These are phyloP conservation scores for Gymnocephalus cernua DNA, from an alignment of 2,113 vertebrate genomes.

Conservation along the genomic window DNA sequence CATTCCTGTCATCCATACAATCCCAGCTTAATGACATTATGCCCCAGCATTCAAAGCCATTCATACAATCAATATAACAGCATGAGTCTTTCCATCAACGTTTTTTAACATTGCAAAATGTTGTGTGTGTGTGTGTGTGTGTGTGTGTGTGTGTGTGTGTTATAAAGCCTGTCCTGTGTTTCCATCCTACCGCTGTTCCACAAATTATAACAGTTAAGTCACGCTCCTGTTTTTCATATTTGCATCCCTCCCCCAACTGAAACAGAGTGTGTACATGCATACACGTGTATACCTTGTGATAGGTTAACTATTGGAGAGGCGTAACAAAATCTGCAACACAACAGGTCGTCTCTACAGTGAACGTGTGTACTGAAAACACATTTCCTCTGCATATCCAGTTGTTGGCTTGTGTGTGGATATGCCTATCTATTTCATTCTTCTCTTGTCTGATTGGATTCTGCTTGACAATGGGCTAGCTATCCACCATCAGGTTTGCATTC, in stretches of 20 bases:
- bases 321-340: slow-evolving; percentile 32
- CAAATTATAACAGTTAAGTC: slow-evolving; percentile 33
- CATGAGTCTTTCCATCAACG: slow-evolving; percentile 70
- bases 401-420: slow-evolving; percentile 19
- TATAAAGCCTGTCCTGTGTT: slow-evolving; percentile 21
- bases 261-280: neutral
- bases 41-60: slow-evolving; percentile 71
- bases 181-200: slow-evolving; percentile 35
- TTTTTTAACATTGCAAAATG: slow-evolving; percentile 74
- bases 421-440: slow-evolving; percentile 1
- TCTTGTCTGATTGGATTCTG: slow-evolving; percentile 25
- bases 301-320: slow-evolving; percentile 1
- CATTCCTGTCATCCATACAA: slow-evolving; percentile 75
- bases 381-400: slow-evolving; percentile 15
- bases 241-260: slow-evolving; percentile 4
- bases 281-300: slow-evolving; percentile 11
- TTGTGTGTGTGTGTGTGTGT: slow-evolving; percentile 6
- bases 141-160: neutral
- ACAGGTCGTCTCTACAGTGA: slow-evolving; percentile 18
- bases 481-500: slow-evolving; percentile 7
- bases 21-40: slow-evolving; percentile 74
- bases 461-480: slow-evolving; percentile 9
- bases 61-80: slow-evolving; percentile 76
- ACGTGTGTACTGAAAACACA: slow-evolving; percentile 12
- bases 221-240: slow-evolving; percentile 32